Base-by-base conservation (phyloP, 2,888 invertebrate genomes). In the Rhimphoctona megacephalus region DNA sequence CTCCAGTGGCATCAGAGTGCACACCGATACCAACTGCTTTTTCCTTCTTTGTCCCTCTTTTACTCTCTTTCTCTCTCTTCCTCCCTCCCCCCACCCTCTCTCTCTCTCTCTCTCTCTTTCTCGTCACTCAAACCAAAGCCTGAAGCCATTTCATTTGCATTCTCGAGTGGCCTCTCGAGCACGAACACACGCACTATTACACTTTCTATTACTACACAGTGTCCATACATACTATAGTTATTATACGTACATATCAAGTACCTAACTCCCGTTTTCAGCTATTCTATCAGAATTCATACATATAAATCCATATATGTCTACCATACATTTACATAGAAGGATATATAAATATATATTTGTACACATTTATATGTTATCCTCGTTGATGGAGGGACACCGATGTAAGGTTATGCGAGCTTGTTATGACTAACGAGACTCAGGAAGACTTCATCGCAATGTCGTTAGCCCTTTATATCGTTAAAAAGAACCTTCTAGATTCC, bases 91-190 rank as follows among this genome's bases (percentile, higher is more conserved):
- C 54, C 54, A 25, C 19, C 6, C 43, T 43, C 43, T 43, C 64
- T 52, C 19, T 79, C 46, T 82, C 70, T 57, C 49, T 39, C 33
- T 54, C 69, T 61, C 22, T 22, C 43, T 49, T 49, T 66, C 79
- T 76, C 83, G 77, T 83, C 83, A 70, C 54, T 66, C 69, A 36
- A 77, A 67, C 70, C 39, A 69, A 66, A 52, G 39, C 83, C 64
- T 14, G 69, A 64, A 76, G 76, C 80, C 86, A 81, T 81, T 81
- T 86, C 83, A 86, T 86, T 86, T 86, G 83, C 86, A 86, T 86
- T 83, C 77, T 77, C 73, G 83, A 86, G 86, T 83, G 81, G 81
- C 83, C 81, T 81, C 86, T 83, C 70, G 83, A 67, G 82, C 85
- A 80, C 78, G 49, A 85, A 74, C 74, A 77, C 81, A 86, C 80